Percentiles rank a stretch among this genome's conserved stretches.
phyloP scores from a whole-genome alignment of 2,888 invertebrate genomes.

The Andrena camellia region DNA sequence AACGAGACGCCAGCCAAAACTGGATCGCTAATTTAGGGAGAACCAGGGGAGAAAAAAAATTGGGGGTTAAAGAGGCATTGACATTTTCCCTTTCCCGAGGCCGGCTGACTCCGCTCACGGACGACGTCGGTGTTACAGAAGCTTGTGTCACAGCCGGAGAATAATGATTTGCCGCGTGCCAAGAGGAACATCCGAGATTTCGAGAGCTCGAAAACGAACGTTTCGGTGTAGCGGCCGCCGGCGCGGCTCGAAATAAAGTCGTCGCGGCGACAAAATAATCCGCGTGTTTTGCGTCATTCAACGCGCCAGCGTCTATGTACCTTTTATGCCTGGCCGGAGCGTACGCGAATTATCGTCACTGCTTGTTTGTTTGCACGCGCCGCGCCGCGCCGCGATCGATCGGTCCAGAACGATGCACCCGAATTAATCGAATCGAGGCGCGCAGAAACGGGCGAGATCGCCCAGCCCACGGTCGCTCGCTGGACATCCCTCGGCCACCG shows the following conservation, averaged over 20 bases:
- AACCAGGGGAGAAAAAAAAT: neutral
- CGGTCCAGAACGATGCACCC: conserved; percentile 47
- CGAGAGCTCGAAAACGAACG: conserved; percentile 21
- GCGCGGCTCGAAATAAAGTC: conserved; percentile 77
- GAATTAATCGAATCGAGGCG: conserved; percentile 51
- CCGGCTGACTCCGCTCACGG: conserved; percentile 2
- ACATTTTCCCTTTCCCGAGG: conserved; percentile 8
- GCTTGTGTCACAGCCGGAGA: conserved; percentile 5
- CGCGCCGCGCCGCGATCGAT: conserved; percentile 14
- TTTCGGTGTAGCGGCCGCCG: conserved; percentile 27
- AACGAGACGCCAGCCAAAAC: neutral
- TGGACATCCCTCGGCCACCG: neutral
- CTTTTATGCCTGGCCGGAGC: conserved; percentile 24
- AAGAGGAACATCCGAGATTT: conserved; percentile 37
- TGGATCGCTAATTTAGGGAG: neutral
- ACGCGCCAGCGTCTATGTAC: conserved; percentile 2
- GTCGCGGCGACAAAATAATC: conserved; percentile 79
- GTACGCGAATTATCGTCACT: conserved; percentile 20
- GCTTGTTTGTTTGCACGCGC: conserved; percentile 47
- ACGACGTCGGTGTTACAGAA: neutral
- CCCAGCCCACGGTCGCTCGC: neutral
- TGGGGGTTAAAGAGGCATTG: conserved; percentile 20
- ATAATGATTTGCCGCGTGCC: conserved; percentile 37
- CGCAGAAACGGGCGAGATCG: neutral
- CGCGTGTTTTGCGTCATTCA: conserved; percentile 79